These are phyloP conservation scores for Micrastur ruficollis DNA, from an alignment of 2,797 vertebrate genomes.

Conservation along the genomic window DNA sequence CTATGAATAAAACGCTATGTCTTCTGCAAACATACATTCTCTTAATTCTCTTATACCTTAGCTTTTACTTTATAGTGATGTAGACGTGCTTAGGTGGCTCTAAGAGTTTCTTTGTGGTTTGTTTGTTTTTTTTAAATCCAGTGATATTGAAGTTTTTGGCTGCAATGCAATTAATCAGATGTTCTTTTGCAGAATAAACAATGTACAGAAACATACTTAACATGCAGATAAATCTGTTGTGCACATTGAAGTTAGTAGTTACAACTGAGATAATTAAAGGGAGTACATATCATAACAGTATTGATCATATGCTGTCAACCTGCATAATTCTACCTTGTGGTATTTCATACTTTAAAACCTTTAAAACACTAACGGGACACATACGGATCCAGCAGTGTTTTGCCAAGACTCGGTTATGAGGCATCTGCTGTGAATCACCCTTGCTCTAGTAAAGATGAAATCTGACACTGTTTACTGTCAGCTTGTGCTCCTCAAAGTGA, in stretches of 20 bases:
- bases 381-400: not conserved
- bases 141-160: not conserved
- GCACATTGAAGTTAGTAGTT: not conserved
- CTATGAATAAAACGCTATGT: not conserved
- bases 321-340: not conserved
- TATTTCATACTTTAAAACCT: not conserved
- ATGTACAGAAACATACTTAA: not conserved
- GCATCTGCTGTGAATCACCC: not conserved
- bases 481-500: not conserved
- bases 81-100: not conserved
- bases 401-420: not conserved
- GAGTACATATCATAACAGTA: not conserved
- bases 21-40: not conserved
- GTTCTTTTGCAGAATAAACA: not conserved
- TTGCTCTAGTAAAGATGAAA: not conserved
- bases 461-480: not conserved
- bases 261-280: not conserved
- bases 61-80: not conserved
- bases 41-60: not conserved
- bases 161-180: not conserved
- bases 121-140: not conserved
- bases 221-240: not conserved
- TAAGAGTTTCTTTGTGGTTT: not conserved
- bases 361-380: not conserved
- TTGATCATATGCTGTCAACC: not conserved